These are phyloP conservation scores for Epirrita christyi DNA, from an alignment of 2,888 invertebrate genomes.

Conservation along the genomic window DNA sequence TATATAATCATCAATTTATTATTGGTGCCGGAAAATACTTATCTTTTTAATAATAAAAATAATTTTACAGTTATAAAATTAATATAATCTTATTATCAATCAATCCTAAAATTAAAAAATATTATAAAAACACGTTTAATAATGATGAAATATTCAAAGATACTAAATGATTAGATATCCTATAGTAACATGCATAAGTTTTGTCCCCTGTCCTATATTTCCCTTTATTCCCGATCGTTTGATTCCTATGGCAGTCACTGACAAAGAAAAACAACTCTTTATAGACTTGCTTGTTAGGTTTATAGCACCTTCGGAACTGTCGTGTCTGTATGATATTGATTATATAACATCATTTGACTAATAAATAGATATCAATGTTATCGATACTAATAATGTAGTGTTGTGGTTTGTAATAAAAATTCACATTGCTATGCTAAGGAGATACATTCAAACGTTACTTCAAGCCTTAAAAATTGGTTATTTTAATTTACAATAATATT, in stretches of 20 bases:
- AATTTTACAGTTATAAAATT: too few species aligned
- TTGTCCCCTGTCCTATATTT: too few species aligned
- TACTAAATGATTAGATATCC: too few species aligned
- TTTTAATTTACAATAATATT: too few species aligned
- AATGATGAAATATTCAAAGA: slow-evolving; percentile 1
- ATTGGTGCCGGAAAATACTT: too few species aligned
- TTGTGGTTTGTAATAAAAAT: not conserved
- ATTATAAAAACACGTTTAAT: slow-evolving; percentile 1
- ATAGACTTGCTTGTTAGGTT: slow-evolving; percentile 51
- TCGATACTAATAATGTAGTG: not conserved
- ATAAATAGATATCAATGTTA: slow-evolving; percentile 15
- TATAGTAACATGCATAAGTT: too few species aligned
- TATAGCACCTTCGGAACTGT: slow-evolving; percentile 24
- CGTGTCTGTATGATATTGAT: slow-evolving; percentile 28
- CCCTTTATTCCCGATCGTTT: slow-evolving; percentile 8
- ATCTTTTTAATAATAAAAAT: too few species aligned
- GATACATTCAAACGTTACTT: not conserved
- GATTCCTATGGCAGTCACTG: slow-evolving; percentile 20
- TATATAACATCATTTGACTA: slow-evolving; percentile 20
- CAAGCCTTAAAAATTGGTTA: too few species aligned
- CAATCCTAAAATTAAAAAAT: too few species aligned
- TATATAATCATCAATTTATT: too few species aligned
- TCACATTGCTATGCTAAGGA: not conserved
- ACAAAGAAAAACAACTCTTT: slow-evolving; percentile 49
- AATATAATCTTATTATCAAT: too few species aligned